Evolutionary conservation across 2,888 invertebrate species (phyloP).

Genomic region (Drosophila tripunctata): DNA sequence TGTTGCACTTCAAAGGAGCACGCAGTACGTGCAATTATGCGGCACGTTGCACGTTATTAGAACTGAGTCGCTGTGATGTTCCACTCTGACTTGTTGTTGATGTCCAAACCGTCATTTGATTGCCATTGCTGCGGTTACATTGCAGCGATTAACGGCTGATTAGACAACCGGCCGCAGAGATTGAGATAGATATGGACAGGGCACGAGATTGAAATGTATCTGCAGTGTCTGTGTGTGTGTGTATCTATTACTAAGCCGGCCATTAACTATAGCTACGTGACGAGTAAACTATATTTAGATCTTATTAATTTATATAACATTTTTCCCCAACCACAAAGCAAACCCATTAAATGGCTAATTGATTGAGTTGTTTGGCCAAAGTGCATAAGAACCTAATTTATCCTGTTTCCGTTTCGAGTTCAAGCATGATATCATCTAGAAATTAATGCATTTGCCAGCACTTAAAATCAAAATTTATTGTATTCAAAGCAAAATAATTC

Average conservation of each 20-base stretch:
- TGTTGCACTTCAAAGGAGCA: slow-evolving; percentile 61
- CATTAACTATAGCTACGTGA: neutral
- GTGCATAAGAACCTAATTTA: slow-evolving; percentile 45
- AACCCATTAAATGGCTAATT: slow-evolving; percentile 6
- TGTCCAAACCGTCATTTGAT: slow-evolving; percentile 50
- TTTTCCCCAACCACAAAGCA: neutral
- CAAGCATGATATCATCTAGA: slow-evolving; percentile 26
- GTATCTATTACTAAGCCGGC: slow-evolving; percentile 21
- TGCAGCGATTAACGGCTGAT: slow-evolving; percentile 70
- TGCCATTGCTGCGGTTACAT: slow-evolving; percentile 57
- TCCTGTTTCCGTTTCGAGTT: slow-evolving; percentile 27
- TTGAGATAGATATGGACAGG: slow-evolving; percentile 51
- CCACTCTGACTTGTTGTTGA: slow-evolving; percentile 34
- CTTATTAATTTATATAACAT: no score
- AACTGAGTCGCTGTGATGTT: slow-evolving; percentile 37
- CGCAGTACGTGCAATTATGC: slow-evolving; percentile 72
- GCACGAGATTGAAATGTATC: slow-evolving; percentile 69
- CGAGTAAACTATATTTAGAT: no score
- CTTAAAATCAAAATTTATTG: slow-evolving; percentile 47
- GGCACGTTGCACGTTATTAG: slow-evolving; percentile 69
- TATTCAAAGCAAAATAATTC: slow-evolving; percentile 61
- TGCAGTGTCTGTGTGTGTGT: slow-evolving; percentile 39
- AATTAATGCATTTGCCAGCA: slow-evolving; percentile 22
- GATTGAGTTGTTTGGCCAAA: slow-evolving; percentile 9
- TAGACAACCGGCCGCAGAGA: slow-evolving; percentile 58